A percentile compares a stretch with the other conserved stretches of the same genome.
phyloP scores from a whole-genome alignment of 2,113 vertebrate genomes.

The Apteryx owenii region DNA sequence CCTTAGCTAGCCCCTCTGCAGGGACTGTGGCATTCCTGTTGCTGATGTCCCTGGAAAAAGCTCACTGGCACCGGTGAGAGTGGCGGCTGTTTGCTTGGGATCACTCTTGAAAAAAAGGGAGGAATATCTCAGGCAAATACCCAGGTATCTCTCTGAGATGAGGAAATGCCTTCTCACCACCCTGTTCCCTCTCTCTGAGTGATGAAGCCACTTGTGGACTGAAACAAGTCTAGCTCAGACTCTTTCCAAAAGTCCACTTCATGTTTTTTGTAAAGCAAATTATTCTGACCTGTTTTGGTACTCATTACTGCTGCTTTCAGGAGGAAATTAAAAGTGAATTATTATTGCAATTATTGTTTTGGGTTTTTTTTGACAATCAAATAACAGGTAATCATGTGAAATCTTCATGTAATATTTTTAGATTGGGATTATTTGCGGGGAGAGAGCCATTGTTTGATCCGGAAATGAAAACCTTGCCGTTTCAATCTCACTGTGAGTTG shows the following conservation, averaged over 20 bases:
- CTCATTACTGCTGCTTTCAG: neutral
- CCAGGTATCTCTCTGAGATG: neutral
- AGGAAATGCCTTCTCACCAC: neutral
- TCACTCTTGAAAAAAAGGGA: neutral
- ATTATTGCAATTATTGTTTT: no score
- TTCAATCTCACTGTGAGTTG: no score
- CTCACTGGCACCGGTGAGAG: rapidly evolving
- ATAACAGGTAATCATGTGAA: no score
- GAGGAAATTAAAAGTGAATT: neutral
- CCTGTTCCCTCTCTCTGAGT: neutral
- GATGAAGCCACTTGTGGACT: neutral
- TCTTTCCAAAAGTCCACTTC: rapidly evolving
- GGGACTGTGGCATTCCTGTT: neutral
- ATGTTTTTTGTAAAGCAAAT: no score
- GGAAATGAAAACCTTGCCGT: no score
- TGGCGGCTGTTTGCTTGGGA: neutral
- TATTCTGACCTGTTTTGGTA: no score
- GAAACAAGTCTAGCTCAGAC: neutral
- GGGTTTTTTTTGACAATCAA: no score
- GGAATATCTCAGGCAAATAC: neutral
- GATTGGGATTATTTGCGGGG: no score
- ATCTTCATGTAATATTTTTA: no score
- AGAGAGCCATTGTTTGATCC: no score
- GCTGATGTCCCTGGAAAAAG: rapidly evolving
- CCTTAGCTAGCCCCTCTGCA: neutral